phyloP scores from a whole-genome alignment of 2,113 vertebrate genomes.

The Oreocharis arfaki region DNA sequence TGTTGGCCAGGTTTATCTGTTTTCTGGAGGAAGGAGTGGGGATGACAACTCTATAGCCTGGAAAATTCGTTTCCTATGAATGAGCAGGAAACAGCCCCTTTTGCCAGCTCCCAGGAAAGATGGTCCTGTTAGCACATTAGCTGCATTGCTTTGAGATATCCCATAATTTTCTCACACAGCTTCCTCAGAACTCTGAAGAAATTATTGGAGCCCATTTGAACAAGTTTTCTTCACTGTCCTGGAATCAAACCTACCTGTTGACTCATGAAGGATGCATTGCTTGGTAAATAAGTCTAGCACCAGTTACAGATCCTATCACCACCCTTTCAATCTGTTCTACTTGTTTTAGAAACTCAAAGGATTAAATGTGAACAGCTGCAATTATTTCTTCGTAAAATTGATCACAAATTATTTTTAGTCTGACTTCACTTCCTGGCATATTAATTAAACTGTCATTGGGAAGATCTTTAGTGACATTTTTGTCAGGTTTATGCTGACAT shows the following conservation, averaged over 20 bases:
- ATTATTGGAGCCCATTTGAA: not conserved
- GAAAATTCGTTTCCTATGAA: not conserved
- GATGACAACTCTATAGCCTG: not conserved
- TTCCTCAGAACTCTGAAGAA: not conserved
- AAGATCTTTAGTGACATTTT: slow-evolving; percentile 22
- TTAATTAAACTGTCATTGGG: slow-evolving; percentile 38
- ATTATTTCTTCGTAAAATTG: slow-evolving; percentile 8
- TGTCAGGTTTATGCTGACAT: slow-evolving; percentile 9
- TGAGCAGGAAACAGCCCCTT: not conserved
- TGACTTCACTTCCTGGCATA: slow-evolving; percentile 31
- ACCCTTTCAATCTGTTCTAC: not conserved
- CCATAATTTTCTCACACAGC: not conserved
- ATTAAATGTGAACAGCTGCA: not conserved
- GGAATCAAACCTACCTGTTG: not conserved
- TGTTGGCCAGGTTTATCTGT: not conserved
- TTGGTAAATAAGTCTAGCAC: not conserved
- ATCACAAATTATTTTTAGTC: not conserved
- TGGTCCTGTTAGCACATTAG: not conserved
- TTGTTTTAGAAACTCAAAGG: not conserved
- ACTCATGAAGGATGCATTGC: not conserved
- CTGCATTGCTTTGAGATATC: not conserved
- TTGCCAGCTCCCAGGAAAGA: not conserved
- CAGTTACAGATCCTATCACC: not conserved
- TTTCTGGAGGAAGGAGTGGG: not conserved
- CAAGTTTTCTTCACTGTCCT: not conserved